Evolutionary conservation across 2,113 vertebrate genomes (phyloP).

Genomic region (Phrynocephalus versicolor): DNA sequence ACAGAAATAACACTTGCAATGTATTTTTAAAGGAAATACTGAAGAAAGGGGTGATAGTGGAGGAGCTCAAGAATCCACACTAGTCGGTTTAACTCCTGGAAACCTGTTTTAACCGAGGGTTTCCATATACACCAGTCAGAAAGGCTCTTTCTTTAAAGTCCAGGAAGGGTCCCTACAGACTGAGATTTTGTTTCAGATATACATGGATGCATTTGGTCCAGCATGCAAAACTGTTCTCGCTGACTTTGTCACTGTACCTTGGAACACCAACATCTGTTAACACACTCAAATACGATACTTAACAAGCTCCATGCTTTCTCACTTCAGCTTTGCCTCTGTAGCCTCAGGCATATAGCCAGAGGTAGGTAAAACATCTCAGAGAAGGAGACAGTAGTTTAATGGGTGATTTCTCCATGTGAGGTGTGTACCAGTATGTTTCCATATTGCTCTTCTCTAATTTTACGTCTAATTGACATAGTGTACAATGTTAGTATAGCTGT

Average conservation of each 20-base stretch:
- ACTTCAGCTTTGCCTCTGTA: conserved; percentile 56
- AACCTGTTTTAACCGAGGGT: not conserved
- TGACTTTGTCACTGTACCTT: conserved; percentile 44
- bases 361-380: conserved; percentile 35
- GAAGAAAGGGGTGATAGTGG: conserved; percentile 18
- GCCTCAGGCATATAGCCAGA: conserved; percentile 58
- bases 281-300: conserved; percentile 71
- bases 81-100: not conserved
- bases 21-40: conserved; percentile 1
- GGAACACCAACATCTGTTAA: conserved; percentile 57
- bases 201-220: not conserved
- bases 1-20: conserved; percentile 9
- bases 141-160: not conserved
- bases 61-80: conserved; percentile 5
- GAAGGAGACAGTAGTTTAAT: conserved; percentile 11
- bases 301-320: conserved; percentile 68
- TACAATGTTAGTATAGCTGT: not conserved
- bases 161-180: not conserved
- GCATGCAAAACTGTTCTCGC: not conserved
- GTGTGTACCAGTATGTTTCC: not conserved
- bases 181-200: not conserved
- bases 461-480: conserved; percentile 13
- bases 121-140: not conserved
- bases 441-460: conserved; percentile 21
- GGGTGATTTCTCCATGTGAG: conserved; percentile 18